Conservation (phyloP, 92 coral and sea anemone genomes). For the Heliopora coerulea region DNA sequence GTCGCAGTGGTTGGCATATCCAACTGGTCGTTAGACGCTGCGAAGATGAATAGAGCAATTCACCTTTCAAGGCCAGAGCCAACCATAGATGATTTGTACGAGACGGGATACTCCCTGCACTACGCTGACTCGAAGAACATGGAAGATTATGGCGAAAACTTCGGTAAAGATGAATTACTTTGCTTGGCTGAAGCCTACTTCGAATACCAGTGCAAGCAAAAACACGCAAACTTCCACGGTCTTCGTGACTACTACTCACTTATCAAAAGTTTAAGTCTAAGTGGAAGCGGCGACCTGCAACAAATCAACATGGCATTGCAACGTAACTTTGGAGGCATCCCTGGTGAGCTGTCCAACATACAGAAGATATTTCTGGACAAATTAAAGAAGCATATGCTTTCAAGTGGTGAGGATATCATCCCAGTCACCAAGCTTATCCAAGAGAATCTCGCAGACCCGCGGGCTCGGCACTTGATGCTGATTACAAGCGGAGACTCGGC, state of each 20-base stretch:
- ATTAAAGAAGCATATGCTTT: constrained; percentile 8
- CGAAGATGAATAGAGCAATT: constrained; percentile 60
- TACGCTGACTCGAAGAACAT: constrained; percentile 2
- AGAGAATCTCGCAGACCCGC: constrained; percentile 41
- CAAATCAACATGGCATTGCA: constrained; percentile 40
- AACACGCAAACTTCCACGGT: constrained; percentile 41
- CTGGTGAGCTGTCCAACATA: constrained; percentile 40
- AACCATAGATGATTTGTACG: constrained; percentile 38
- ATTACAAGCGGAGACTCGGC: constrained; percentile 52
- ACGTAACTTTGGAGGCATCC: constrained; percentile 51
- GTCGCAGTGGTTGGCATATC: constrained; percentile 99
- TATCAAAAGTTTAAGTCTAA: constrained; percentile 34
- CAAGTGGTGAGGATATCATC: constrained; percentile 27
- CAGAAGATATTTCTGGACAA: constrained; percentile 63
- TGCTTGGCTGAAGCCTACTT: constrained; percentile 47
- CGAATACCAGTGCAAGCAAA: constrained; percentile 45
- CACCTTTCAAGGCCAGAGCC: constrained; percentile 60
- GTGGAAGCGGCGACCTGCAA: constrained; percentile 31
- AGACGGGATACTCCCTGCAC: constrained; percentile 41
- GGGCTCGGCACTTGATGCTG: constrained; percentile 48
- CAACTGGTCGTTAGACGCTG: constrained; percentile 83
- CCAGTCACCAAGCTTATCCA: constrained; percentile 46
- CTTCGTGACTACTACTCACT: constrained; percentile 50
- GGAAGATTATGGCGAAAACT: constrained; percentile 3
- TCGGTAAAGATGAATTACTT: constrained; percentile 30